Conservation (phyloP, 2,113 vertebrate species). For the Pluvialis apricaria region DNA sequence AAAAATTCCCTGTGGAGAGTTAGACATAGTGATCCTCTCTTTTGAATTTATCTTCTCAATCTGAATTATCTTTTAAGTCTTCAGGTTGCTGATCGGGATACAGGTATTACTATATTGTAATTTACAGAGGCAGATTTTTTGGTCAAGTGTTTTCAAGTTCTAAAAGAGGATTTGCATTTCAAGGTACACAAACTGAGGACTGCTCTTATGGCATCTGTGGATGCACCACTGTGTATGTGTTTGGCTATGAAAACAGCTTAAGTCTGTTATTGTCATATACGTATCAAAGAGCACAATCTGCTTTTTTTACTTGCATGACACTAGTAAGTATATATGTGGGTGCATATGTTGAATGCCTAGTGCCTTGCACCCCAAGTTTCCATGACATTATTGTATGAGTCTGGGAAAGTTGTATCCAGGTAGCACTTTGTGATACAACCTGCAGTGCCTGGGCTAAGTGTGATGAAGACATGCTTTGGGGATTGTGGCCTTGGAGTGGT, state of each 20-base stretch:
- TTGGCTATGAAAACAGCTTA: not conserved
- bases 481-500: not conserved
- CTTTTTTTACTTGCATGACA: not conserved
- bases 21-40: not conserved
- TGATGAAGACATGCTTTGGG: not conserved
- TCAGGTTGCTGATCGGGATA: not conserved
- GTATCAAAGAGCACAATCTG: fast-evolving
- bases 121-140: not conserved
- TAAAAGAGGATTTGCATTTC: not conserved
- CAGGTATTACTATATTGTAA: not conserved
- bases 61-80: not conserved
- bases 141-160: not conserved
- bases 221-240: not conserved
- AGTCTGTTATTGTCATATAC: no score
- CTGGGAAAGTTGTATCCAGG: not conserved
- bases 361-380: not conserved
- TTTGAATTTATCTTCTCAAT: not conserved
- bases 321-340: fast-evolving
- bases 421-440: not conserved
- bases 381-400: fast-evolving
- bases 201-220: not conserved
- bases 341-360: not conserved
- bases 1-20: not conserved
- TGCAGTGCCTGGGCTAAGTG: fast-evolving
- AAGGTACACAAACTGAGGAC: fast-evolving